These are phyloP conservation scores for Fragum fragum DNA, from an alignment of 2,888 invertebrate species.

Conservation along the genomic window DNA sequence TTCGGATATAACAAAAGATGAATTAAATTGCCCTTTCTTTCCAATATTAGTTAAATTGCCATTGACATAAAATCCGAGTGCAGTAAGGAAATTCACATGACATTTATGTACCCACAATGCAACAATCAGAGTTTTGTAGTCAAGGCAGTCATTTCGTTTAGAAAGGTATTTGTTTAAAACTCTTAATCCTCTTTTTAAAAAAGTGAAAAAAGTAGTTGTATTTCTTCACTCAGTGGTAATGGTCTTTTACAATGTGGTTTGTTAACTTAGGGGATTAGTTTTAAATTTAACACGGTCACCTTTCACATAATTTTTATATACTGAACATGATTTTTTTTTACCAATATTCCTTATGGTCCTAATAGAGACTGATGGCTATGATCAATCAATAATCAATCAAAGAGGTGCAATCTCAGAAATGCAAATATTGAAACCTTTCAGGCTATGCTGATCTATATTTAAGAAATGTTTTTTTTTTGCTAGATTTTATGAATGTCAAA, in stretches of 20 bases:
- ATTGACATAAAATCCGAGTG: neutral
- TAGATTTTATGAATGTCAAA: no score
- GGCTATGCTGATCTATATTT: no score
- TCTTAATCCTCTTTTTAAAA: constrained; percentile 26
- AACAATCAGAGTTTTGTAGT: constrained; percentile 10
- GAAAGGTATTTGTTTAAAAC: constrained; percentile 26
- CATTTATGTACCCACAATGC: neutral
- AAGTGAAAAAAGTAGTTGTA: constrained; percentile 4
- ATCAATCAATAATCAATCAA: no score
- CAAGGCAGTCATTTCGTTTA: constrained; percentile 16
- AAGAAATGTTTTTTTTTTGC: no score
- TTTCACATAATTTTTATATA: neutral
- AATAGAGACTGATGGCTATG: no score
- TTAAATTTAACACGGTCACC: neutral
- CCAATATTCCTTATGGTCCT: no score
- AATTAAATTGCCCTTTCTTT: no score
- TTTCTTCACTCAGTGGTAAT: constrained; percentile 23
- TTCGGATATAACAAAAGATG: no score
- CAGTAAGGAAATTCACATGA: neutral
- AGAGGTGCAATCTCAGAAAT: no score
- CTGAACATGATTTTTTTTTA: no score
- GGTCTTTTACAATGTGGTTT: constrained; percentile 19
- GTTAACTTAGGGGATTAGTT: constrained; percentile 25
- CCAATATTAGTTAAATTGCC: neutral
- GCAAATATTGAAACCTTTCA: no score